Percentiles rank a stretch among this genome's conserved stretches.
phyloP scores from a whole-genome alignment of 2,113 vertebrate genomes.

The Isichthys henryi region DNA sequence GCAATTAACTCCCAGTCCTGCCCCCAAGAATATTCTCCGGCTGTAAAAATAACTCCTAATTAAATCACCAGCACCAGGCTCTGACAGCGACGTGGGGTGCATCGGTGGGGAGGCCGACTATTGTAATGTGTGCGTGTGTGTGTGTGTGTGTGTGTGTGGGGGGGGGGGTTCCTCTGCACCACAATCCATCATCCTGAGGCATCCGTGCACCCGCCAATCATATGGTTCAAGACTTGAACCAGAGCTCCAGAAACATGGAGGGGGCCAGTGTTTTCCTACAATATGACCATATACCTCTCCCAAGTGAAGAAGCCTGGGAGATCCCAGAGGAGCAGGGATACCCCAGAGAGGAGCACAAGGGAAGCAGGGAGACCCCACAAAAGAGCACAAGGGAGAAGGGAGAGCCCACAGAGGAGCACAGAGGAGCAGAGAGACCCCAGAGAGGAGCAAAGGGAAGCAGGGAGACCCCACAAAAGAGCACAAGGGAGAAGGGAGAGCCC shows the following conservation, averaged over 20 bases:
- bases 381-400: too few relatives aligned
- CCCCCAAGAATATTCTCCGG: not conserved
- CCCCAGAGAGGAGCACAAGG: too few relatives aligned
- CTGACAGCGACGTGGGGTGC: not conserved
- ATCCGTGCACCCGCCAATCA: constrained; percentile 61
- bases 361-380: not conserved
- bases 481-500: not conserved
- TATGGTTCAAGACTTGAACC: constrained; percentile 59
- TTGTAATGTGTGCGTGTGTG: not conserved
- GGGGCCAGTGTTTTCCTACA: constrained; percentile 61
- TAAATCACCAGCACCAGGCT: constrained; percentile 16
- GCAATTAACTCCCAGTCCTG: constrained; percentile 5
- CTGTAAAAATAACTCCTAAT: constrained; percentile 23
- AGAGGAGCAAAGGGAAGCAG: not conserved
- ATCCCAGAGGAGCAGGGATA: too few relatives aligned
- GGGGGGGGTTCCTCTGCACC: constrained; percentile 6
- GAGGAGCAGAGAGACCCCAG: not conserved
- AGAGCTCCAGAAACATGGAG: constrained; percentile 66
- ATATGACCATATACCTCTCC: constrained; percentile 43
- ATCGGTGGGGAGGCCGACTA: not conserved
- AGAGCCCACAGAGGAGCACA: not conserved
- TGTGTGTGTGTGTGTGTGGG: not conserved
- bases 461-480: not conserved
- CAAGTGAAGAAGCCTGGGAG: constrained; percentile 16
- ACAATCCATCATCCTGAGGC: constrained; percentile 58